phyloP scores from a whole-genome alignment of 1,140 invertebrate species.

The Parasteatoda tepidariorum region DNA sequence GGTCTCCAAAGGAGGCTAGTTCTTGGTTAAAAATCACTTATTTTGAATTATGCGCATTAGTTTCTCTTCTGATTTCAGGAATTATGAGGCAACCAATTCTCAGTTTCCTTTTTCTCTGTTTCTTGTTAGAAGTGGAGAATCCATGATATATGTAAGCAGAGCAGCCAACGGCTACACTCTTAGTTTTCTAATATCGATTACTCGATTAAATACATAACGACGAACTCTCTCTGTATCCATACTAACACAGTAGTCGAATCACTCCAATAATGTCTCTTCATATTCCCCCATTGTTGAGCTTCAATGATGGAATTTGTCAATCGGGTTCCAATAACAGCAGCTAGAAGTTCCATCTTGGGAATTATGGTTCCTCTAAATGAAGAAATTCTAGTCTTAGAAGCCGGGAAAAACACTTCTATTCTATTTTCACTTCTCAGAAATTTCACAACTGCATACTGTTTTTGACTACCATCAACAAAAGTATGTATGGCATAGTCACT shows the following conservation, averaged over 20 bases:
- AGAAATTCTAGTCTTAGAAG: not conserved
- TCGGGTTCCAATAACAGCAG: not conserved
- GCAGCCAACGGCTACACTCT: no score
- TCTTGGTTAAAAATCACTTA: no score
- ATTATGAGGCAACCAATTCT: no score
- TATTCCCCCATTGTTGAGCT: not conserved
- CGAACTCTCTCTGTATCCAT: not conserved
- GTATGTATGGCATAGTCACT: not conserved
- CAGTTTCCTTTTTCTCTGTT: no score
- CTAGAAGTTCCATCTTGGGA: constrained; percentile 8
- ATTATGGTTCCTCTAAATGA: not conserved
- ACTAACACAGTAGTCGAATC: not conserved
- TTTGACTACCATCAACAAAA: not conserved
- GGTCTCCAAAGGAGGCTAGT: no score
- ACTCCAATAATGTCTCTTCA: not conserved
- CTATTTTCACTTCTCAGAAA: not conserved
- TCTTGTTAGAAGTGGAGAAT: no score
- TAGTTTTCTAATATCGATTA: not conserved
- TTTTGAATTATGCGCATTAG: no score
- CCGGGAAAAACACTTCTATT: not conserved
- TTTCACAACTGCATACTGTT: not conserved
- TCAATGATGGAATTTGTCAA: not conserved
- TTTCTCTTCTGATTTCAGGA: no score
- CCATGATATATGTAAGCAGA: no score
- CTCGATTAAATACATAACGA: not conserved